Base-by-base conservation (phyloP, 2,113 vertebrate species). In the Morone saxatilis region DNA sequence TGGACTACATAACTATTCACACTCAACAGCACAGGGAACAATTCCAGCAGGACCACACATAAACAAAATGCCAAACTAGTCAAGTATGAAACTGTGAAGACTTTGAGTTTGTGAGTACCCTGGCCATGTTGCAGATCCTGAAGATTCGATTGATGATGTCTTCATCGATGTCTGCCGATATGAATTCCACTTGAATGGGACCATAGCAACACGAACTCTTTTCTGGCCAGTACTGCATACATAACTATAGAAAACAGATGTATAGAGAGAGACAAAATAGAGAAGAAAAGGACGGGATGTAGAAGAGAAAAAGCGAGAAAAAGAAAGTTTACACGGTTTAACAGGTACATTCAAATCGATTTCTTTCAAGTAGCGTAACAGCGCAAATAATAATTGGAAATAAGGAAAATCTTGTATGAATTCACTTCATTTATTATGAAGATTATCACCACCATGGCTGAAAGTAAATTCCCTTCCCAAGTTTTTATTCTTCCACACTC, bases 201-300 rank as follows among this genome's bases (percentile, higher is more conserved):
- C 98, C 98, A 0, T 99, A 99, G 81, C 98, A 98, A 51, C 97
- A 97, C 0, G 97, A 98, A 0, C 96, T 98, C 91, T 99, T 99
- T 94, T 99, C 98, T 0, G 98, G 98, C 98, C 98, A 99, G 94
- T 99, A 99, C 94, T 99, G 98, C 96, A 98, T 98, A 90, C 98
- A 99, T 62, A 99, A 95, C 98, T 99, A 74, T 10, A 43, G 11
- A 80, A 12, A n/a, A 76, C 8, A 70, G 1, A 47, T 6, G 11
- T 48, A 16, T 3, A 60, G 1, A 41, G 6, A 63, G 12, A 45
- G 19, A 65, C 2, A 61, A 6, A 41, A 9, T 1, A 14, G 3
- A 2, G 43, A 36, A 54, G 20, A 50, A 12, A 38, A 17, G 7
- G 60, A n/a, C 5, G 60, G 0, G 7, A 38, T 4, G 2, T 1